Evolutionary conservation across 2,797 vertebrate genomes (phyloP).

Genomic region (Pampus argenteus): DNA sequence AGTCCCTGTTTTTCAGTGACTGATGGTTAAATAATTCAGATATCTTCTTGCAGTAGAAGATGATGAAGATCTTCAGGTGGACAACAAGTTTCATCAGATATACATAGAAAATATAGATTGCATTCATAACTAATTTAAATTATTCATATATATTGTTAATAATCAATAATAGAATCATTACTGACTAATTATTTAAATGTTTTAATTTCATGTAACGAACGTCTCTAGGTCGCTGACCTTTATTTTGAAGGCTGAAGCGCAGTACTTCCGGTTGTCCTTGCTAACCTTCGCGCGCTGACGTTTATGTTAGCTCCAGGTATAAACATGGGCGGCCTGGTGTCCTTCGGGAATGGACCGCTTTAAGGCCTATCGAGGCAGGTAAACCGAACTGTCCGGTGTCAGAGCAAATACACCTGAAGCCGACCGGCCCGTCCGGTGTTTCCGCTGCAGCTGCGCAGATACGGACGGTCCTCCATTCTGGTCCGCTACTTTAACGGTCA

Average conservation of each 20-base stretch:
- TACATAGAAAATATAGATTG: too few relatives aligned
- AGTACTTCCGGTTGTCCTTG: background rate
- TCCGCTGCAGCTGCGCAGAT: conserved; percentile 25
- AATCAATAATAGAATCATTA: too few relatives aligned
- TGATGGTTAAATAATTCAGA: too few relatives aligned
- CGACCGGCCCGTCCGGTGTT: too few relatives aligned
- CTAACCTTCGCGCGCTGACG: conserved; percentile 41
- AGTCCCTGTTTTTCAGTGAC: too few relatives aligned
- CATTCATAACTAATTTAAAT: background rate
- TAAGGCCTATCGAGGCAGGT: background rate
- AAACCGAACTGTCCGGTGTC: background rate
- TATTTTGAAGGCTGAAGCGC: conserved; percentile 34
- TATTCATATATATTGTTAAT: too few relatives aligned
- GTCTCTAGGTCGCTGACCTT: background rate
- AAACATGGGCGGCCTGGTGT: conserved; percentile 30
- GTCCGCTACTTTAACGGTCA: conserved; percentile 14
- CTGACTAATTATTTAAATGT: too few relatives aligned
- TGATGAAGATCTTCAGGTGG: too few relatives aligned
- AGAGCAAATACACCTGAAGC: rapidly evolving
- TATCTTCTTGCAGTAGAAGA: too few relatives aligned
- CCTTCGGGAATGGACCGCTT: background rate
- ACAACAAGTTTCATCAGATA: too few relatives aligned
- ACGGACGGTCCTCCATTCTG: too few relatives aligned
- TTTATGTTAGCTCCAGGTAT: conserved; percentile 34
- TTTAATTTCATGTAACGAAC: background rate